These are phyloP conservation scores for Cyprinodon diabolis DNA, from an alignment of 2,797 vertebrate genomes.

Conservation along the genomic window DNA sequence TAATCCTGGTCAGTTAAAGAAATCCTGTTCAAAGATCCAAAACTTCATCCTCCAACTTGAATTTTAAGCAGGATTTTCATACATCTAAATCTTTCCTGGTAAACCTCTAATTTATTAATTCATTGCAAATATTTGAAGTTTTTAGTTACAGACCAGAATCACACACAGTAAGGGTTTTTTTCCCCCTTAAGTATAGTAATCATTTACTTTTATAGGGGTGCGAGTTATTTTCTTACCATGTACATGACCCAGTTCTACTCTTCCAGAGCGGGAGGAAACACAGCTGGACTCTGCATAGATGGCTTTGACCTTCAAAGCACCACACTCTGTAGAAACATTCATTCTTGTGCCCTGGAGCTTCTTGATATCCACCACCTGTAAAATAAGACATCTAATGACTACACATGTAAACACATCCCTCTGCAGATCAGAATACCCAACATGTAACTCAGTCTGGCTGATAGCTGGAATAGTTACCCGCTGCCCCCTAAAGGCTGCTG, in stretches of 20 bases:
- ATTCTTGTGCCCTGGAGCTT: conserved; percentile 92
- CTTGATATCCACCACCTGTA: conserved; percentile 87
- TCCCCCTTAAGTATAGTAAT: background rate
- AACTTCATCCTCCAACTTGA: no score
- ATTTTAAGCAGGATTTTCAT: no score
- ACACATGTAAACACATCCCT: background rate
- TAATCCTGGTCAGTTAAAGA: no score
- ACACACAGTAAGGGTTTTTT: no score
- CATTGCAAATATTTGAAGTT: no score
- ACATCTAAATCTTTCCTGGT: no score
- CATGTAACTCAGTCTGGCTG: background rate
- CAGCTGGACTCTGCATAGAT: conserved; percentile 90
- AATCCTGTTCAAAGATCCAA: no score
- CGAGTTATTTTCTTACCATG: conserved; percentile 85
- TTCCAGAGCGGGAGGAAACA: conserved; percentile 85
- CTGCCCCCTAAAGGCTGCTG: conserved; percentile 62
- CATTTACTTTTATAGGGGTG: background rate
- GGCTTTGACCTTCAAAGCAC: conserved; percentile 88
- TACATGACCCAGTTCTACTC: conserved; percentile 86
- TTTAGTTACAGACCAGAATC: no score
- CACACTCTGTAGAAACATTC: conserved; percentile 88
- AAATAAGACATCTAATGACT: conserved; percentile 54
- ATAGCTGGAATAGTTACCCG: conserved; percentile 21
- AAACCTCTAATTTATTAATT: no score
- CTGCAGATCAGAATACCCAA: background rate